Conservation (phyloP, 2,797 vertebrate species). For the Artibeus jamaicensis region DNA sequence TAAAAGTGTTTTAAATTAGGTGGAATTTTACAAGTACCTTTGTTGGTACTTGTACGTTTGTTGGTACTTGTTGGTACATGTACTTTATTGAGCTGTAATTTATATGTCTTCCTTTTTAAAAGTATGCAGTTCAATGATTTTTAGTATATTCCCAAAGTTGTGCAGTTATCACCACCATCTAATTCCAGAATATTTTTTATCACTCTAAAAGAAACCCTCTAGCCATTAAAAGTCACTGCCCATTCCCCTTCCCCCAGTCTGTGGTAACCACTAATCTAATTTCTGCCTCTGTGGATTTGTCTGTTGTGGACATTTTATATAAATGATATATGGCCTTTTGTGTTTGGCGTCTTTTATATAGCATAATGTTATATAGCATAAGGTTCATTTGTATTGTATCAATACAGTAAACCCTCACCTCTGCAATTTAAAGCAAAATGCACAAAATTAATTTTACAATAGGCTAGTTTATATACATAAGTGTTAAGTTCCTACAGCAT, state of each 20-base stretch:
- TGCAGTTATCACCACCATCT: not conserved
- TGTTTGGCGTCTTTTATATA: not conserved
- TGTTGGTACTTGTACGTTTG: not conserved
- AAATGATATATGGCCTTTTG: slow-evolving; percentile 5
- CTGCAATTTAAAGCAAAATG: not conserved
- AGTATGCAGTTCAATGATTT: not conserved
- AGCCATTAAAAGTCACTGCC: not conserved
- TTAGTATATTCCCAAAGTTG: not conserved
- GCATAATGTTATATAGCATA: not conserved
- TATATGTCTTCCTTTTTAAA: not conserved
- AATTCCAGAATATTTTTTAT: not conserved
- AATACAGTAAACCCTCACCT: not conserved
- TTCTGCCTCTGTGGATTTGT: no score
- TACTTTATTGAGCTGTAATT: not conserved
- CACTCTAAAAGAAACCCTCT: not conserved
- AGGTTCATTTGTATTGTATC: not conserved
- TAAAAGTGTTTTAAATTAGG: slow-evolving; percentile 30
- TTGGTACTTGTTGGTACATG: not conserved
- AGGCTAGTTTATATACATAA: not conserved
- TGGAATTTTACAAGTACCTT: not conserved
- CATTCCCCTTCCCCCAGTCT: not conserved
- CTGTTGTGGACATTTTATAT: not conserved
- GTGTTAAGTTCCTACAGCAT: not conserved
- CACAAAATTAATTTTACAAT: not conserved
- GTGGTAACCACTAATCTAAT: no score